Base-by-base conservation (phyloP, 2,888 invertebrate genomes). In the Incurvaria masculella region DNA sequence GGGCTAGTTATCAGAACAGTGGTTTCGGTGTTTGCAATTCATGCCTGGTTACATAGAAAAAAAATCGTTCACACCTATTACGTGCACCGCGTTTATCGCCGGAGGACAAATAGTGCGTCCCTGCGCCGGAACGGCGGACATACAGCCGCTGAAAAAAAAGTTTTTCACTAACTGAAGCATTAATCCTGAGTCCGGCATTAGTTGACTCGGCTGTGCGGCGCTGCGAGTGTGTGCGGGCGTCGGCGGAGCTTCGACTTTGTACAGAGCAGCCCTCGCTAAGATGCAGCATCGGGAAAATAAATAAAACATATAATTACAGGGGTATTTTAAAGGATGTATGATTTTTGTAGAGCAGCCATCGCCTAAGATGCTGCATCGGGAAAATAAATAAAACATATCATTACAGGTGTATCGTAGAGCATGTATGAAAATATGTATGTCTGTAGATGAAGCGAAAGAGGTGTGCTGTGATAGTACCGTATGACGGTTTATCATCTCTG, bases 101-200 rank as follows among this genome's bases (percentile, higher is more conserved):
- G 19, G 38, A 21, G 45, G 45, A 39, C 38, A 17, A 58, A 57
- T 56, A 72, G 61, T 69, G 56, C 75, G 63, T 45, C 68, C 72
- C 76, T 73, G 78, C 52, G 58, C 57, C 68, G 75, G 73, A n/a
- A 68, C 76, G 74, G 74, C 69, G 73, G 66, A 71, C 23, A 5
- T 6, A 23, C 10, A 23, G n/a, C n/a, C 72, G 67, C 76, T 78
- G 76, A 76, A 78, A 78, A 71, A 45, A 78, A 73, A 68, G 74
- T 79, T 78, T 76, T 79, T 79, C 76, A 78, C 78, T 76, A 78
- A 79, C 78, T 79, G 78, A 76, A 76, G 78, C 76, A 78, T 78
- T 78, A 78, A 78, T 78, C 78, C 75, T 68, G 33, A 20, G 72
- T 69, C 70, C 62, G 73, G 78, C 78, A 79, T 79, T 78, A 79